Percentiles rank a stretch among this genome's conserved stretches.
These are phyloP conservation scores for Drosophila lacertosa DNA, from an alignment of 1,140 invertebrate species.

Conservation along the genomic window DNA sequence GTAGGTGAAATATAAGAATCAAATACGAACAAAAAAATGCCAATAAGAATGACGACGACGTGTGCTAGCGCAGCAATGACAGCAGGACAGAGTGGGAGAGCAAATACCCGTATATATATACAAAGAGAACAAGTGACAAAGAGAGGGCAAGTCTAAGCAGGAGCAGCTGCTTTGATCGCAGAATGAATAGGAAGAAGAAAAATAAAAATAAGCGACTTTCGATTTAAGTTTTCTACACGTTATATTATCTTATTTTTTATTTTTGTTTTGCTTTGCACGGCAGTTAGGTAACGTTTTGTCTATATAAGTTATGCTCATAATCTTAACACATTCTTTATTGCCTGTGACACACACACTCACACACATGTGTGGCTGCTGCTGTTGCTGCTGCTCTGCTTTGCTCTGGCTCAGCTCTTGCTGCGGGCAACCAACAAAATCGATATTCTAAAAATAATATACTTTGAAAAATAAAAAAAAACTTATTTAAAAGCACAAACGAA, in stretches of 20 bases:
- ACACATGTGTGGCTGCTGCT: constrained; percentile 37
- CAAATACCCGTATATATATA: no score
- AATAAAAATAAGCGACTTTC: constrained; percentile 14
- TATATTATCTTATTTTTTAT: constrained; percentile 9
- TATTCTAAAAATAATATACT: constrained; percentile 83
- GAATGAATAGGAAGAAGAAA: constrained; percentile 25
- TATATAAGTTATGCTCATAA: constrained; percentile 74
- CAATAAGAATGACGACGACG: constrained; percentile 50
- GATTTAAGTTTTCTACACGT: constrained; percentile 23
- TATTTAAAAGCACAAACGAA: constrained; percentile 67
- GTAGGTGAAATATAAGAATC: constrained; percentile 65
- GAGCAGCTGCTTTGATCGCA: constrained; percentile 61
- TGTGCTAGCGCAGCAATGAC: constrained; percentile 36
- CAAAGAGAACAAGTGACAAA: constrained; percentile 16
- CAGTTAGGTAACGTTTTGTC: constrained; percentile 75
- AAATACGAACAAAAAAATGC: constrained; percentile 50
- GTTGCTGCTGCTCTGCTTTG: constrained; percentile 37
- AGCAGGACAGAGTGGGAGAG: constrained; percentile 16
- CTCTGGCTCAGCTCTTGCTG: constrained; percentile 24
- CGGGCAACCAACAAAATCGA: constrained; percentile 75
- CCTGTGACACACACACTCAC: constrained; percentile 45
- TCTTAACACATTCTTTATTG: constrained; percentile 74
- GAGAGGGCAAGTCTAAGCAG: constrained; percentile 3
- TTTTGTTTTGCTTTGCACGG: constrained; percentile 57
- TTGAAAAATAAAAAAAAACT: constrained; percentile 68